phyloP scores from a whole-genome alignment of 1,140 invertebrate genomes.

The Dendroctonus valens region DNA sequence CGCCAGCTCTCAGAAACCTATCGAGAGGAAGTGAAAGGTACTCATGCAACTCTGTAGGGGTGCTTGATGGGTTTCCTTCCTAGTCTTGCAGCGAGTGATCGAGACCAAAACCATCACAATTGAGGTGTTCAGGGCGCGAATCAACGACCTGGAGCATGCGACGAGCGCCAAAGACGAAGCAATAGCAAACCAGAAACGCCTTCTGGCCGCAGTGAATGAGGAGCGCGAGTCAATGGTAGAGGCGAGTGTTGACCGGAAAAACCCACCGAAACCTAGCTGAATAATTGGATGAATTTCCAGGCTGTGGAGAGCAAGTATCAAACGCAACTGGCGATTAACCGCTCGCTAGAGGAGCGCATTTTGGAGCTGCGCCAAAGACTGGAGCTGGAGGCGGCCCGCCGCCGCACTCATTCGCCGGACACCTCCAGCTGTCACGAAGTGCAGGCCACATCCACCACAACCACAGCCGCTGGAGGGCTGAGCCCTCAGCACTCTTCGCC shows the following conservation, averaged over 20 bases:
- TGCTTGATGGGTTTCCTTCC: no score
- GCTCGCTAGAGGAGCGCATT: conserved; percentile 65
- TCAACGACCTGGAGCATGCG: conserved; percentile 54
- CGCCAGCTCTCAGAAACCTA: conserved; percentile 51
- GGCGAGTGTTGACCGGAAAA: conserved; percentile 12
- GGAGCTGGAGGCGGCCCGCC: conserved; percentile 44
- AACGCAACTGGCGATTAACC: conserved; percentile 65
- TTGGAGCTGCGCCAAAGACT: conserved; percentile 61
- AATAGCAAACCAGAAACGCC: conserved; percentile 55
- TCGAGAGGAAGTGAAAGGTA: conserved; percentile 49
- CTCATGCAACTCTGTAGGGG: background rate
- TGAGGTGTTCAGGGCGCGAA: conserved; percentile 53
- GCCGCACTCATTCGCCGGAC: conserved; percentile 41
- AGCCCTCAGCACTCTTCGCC: conserved; percentile 53
- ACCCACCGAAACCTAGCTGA: background rate
- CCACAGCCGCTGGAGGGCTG: conserved; percentile 51
- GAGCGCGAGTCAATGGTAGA: conserved; percentile 27
- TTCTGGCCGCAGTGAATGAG: conserved; percentile 54
- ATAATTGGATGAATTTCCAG: conserved; percentile 35
- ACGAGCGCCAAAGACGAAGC: conserved; percentile 53
- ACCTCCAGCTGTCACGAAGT: conserved; percentile 52
- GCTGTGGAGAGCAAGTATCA: conserved; percentile 72
- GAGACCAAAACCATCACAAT: conserved; percentile 45
- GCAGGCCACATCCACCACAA: conserved; percentile 51
- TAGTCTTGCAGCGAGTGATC: background rate